These are phyloP conservation scores for Athetis lepigone DNA, from an alignment of 2,888 invertebrate species.

Conservation along the genomic window DNA sequence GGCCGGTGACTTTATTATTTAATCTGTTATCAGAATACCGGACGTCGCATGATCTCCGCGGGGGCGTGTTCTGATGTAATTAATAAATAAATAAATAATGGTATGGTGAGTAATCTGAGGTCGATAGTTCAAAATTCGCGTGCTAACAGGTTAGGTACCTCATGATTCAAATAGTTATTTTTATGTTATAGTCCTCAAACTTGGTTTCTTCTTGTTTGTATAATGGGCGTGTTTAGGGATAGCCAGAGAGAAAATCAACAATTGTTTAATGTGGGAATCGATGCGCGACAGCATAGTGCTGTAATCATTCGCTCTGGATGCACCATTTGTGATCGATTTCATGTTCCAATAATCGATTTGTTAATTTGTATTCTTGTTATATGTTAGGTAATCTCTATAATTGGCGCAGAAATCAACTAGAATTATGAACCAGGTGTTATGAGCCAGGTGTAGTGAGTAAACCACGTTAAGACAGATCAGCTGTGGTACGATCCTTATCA, in stretches of 20 bases:
- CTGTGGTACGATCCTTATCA: conserved; percentile 4
- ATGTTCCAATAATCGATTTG: too few relatives aligned
- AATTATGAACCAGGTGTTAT: conserved; percentile 4
- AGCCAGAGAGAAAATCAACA: too few relatives aligned
- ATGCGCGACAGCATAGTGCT: too few relatives aligned
- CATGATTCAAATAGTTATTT: neutral
- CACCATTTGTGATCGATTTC: too few relatives aligned
- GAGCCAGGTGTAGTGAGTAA: neutral
- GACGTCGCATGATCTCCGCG: conserved; percentile 7
- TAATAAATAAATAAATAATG: conserved; percentile 29
- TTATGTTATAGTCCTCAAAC: neutral
- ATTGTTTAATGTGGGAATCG: too few relatives aligned
- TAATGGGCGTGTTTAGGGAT: too few relatives aligned
- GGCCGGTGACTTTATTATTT: conserved; percentile 4
- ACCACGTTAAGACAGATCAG: conserved; percentile 9
- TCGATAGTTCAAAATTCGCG: conserved; percentile 10
- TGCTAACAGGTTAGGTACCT: neutral
- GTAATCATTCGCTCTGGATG: too few relatives aligned
- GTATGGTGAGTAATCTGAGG: conserved; percentile 2
- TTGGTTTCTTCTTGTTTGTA: too few relatives aligned
- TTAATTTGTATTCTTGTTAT: too few relatives aligned
- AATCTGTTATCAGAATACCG: conserved; percentile 32
- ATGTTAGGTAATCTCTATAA: too few relatives aligned
- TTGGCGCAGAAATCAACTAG: too few relatives aligned
- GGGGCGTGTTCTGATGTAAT: conserved; percentile 44